A percentile compares a stretch with the other conserved stretches of the same genome.
Evolutionary conservation across 2,113 vertebrate genomes (phyloP).

Genomic region (Archilochus colubris): DNA sequence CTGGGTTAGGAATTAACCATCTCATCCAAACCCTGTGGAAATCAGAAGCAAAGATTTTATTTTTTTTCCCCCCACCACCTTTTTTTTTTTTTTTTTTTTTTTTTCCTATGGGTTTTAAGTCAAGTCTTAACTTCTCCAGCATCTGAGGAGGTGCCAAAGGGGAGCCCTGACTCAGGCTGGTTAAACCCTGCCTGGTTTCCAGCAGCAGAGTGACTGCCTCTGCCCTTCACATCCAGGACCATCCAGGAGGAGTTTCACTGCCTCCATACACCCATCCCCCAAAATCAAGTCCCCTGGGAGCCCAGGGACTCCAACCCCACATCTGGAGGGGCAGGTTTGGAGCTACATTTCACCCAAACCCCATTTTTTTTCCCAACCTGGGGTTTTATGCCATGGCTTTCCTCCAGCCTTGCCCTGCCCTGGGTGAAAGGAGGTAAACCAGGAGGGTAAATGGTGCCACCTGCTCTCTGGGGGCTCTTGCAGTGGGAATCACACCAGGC

Average conservation of each 20-base stretch:
- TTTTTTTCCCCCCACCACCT: no score
- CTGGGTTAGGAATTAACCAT: not conserved
- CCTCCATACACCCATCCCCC: not conserved
- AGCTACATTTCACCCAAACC: not conserved
- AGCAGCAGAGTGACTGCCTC: not conserved
- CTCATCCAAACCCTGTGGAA: not conserved
- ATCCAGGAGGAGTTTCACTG: not conserved
- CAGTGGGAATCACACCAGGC: rapidly evolving
- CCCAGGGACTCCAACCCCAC: rapidly evolving
- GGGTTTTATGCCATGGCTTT: not conserved
- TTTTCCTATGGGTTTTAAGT: not conserved
- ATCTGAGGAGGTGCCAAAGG: not conserved
- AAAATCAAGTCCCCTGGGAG: not conserved
- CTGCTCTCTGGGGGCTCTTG: rapidly evolving
- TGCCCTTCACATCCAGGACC: not conserved
- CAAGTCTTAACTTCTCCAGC: not conserved
- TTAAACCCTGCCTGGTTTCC: not conserved
- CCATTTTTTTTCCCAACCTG: rapidly evolving
- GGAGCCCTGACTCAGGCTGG: not conserved
- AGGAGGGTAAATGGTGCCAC: rapidly evolving
- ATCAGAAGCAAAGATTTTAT: not conserved
- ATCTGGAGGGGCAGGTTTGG: not conserved
- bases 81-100: not conserved
- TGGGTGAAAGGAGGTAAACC: not conserved
- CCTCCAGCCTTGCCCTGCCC: not conserved